Base-by-base conservation (phyloP, 2,888 invertebrate species). In the Drosophila borealis region DNA sequence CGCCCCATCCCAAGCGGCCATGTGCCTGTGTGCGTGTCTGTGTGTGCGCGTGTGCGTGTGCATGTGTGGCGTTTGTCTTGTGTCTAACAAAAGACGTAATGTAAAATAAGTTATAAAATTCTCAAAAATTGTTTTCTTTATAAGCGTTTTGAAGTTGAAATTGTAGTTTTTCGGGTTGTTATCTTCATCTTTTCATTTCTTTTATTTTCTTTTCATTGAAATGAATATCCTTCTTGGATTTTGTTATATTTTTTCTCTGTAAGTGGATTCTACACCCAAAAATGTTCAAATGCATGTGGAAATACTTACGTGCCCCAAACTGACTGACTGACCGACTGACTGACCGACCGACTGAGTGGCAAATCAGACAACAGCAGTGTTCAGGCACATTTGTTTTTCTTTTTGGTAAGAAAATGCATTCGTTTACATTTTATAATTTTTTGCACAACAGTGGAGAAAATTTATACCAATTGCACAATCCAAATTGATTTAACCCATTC, bases 81-180 rank as follows among this genome's bases (percentile, higher is more conserved):
- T 78, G 74, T 74, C 54, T 62, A 78, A 82, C 80, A 69, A 68
- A 80, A 78, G 68, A 74, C 66, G 21, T 80, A 84, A 85, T 73
- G 77, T 88, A 81, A 87, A 88, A 89, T 81, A 70, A 88, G 60
- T 79, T 85, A 69, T 68, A 89, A 86, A 89, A 65, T 68, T 62
- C 79, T 88, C 68, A 78, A 85, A 84, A 89, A 89, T 89, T 75
- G 69, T 81, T 80, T 85, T 88, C 73, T 70, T 84, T 83, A 75
- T 86, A 87, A 89, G 89, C 89, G 89, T 79, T 86, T 85, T 89
- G 73, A 86, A 87, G 87, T 89, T 88, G 84, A 89, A 86, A 88
- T 87, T 87, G 88, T 86, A 88, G 74, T 88, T 80, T 83, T 75
- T 76, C 75, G 73, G 70, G 64, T 75, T 74, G 44, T 9, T 51